These are phyloP conservation scores for Chromobotia macracanthus DNA, from an alignment of 2,797 vertebrate species.

Conservation along the genomic window DNA sequence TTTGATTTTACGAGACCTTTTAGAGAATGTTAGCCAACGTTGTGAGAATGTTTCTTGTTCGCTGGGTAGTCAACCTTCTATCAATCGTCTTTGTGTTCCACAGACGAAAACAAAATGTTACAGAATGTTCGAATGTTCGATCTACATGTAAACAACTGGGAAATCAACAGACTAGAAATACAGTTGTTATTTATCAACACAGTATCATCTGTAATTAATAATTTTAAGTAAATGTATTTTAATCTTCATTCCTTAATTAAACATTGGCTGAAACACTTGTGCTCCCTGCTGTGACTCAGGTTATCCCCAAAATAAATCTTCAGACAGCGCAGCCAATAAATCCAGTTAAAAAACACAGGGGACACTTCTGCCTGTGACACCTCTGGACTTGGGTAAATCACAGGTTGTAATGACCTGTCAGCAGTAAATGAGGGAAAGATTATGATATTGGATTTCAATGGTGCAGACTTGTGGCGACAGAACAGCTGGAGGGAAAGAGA, in stretches of 20 bases:
- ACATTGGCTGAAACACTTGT: constrained; percentile 19
- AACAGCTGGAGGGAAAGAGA: constrained; percentile 56
- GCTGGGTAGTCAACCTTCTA: neutral
- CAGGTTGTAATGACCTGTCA: constrained; percentile 61
- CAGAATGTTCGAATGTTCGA: neutral
- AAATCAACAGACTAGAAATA: neutral
- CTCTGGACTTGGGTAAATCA: constrained; percentile 61
- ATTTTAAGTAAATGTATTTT: neutral
- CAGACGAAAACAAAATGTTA: neutral
- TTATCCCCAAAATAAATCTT: constrained; percentile 58
- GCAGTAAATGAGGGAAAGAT: constrained; percentile 61
- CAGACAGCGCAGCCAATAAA: constrained; percentile 49
- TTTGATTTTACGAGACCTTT: too few relatives aligned
- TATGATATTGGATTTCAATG: constrained; percentile 56
- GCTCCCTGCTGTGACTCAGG: constrained; percentile 29
- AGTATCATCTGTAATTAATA: neutral
- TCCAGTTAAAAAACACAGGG: constrained; percentile 50
- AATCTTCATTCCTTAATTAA: constrained; percentile 38
- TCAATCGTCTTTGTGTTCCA: neutral
- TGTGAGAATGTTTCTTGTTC: too few relatives aligned
- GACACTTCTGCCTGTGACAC: constrained; percentile 55
- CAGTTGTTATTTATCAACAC: neutral
- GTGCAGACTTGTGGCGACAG: constrained; percentile 62
- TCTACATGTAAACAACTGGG: neutral
- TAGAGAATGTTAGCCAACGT: too few relatives aligned